Evolutionary conservation across 2,888 invertebrate species (phyloP).

Genomic region (Apamea crenata): DNA sequence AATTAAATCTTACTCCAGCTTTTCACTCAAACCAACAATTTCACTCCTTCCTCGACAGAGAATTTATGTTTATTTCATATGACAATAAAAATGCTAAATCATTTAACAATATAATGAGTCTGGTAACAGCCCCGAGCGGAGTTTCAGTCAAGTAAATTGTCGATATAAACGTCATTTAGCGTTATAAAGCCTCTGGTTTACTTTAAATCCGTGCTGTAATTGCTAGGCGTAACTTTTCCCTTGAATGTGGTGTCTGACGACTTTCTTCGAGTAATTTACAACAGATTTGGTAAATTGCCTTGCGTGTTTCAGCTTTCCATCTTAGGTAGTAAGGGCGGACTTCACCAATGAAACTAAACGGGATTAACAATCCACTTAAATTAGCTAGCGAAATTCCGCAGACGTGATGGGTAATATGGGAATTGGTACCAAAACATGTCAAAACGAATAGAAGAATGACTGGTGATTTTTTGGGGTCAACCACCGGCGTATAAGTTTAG

Average conservation of each 20-base stretch:
- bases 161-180: conserved; percentile 34
- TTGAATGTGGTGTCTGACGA: conserved; percentile 59
- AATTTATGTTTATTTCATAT: conserved; percentile 12
- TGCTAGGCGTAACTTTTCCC: conserved; percentile 61
- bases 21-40: background rate
- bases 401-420: no score
- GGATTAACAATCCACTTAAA: background rate
- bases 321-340: conserved; percentile 39
- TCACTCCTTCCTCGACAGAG: background rate
- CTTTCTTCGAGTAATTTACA: conserved; percentile 68
- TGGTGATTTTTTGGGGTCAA: no score
- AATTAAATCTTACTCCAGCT: background rate
- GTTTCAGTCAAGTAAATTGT: conserved; percentile 27
- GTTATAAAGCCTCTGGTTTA: conserved; percentile 26
- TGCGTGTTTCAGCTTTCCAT: conserved; percentile 69
- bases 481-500: no score
- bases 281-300: conserved; percentile 71
- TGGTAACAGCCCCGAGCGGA: background rate
- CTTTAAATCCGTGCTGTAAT: conserved; percentile 63
- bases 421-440: no score
- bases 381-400: no score
- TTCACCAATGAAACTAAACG: background rate
- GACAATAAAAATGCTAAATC: conserved; percentile 28
- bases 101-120: conserved; percentile 23
- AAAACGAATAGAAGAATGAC: no score